A percentile compares a stretch with the other conserved stretches of the same genome.
phyloP scores from a whole-genome alignment of 2,113 vertebrate species.

The Chinchilla lanigera region DNA sequence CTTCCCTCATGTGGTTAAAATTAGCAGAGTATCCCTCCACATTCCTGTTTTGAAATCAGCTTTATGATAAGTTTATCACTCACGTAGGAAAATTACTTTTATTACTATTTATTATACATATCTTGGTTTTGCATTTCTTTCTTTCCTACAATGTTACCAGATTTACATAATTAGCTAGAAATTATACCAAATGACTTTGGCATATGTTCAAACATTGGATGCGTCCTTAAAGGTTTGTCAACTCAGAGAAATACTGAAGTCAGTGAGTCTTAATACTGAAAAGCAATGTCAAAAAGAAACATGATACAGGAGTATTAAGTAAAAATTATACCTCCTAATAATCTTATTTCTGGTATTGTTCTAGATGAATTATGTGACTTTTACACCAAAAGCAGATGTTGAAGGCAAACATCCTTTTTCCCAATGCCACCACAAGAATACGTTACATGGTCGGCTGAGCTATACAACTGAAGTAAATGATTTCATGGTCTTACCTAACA shows the following conservation, averaged over 20 bases:
- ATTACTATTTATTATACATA: not conserved
- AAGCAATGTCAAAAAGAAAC: slow-evolving; percentile 13
- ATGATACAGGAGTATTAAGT: not conserved
- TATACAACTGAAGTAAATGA: not conserved
- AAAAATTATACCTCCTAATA: not conserved
- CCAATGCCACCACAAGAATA: not conserved
- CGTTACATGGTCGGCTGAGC: not conserved
- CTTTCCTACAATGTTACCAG: not conserved
- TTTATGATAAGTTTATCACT: not conserved
- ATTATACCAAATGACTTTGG: not conserved
- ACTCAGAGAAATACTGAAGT: not conserved
- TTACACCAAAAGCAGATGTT: not conserved
- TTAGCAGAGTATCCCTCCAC: not conserved
- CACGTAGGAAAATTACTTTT: not conserved
- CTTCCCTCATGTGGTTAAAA: not conserved
- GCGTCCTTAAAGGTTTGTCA: not conserved
- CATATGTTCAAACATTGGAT: not conserved
- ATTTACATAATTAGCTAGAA: not conserved
- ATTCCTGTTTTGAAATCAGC: not conserved
- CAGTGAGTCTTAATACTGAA: not conserved
- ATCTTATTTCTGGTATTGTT: not conserved
- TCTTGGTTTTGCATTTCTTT: not conserved
- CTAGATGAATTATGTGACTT: not conserved
- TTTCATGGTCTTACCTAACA: not conserved
- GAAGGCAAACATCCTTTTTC: not conserved